These are phyloP conservation scores for Hyles vespertilio DNA, from an alignment of 1,140 invertebrate genomes.

Conservation along the genomic window DNA sequence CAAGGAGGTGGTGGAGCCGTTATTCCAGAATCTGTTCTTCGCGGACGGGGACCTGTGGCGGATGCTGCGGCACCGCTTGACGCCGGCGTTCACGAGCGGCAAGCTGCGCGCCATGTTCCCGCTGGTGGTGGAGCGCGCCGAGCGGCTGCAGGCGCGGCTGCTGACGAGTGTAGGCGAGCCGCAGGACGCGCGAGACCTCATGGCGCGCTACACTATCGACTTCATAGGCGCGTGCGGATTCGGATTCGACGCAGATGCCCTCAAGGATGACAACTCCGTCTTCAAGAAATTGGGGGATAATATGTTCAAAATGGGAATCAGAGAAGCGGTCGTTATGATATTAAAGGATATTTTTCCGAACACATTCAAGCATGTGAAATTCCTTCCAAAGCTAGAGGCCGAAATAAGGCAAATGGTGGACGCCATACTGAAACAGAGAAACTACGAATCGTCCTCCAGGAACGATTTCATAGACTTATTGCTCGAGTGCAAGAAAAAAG, in stretches of 20 bases:
- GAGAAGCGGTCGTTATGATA: conserved; percentile 14
- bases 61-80: conserved; percentile 71
- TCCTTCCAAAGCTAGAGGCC: conserved; percentile 18
- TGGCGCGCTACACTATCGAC: conserved; percentile 1
- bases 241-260: background rate
- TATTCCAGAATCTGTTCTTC: conserved; percentile 14
- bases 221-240: conserved; percentile 1
- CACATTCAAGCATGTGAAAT: conserved; percentile 26
- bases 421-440: conserved; percentile 26
- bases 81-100: conserved; percentile 76
- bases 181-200: background rate
- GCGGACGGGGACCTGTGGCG: conserved; percentile 42
- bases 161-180: conserved; percentile 7
- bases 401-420: conserved; percentile 23
- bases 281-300: conserved; percentile 1
- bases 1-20: conserved; percentile 13
- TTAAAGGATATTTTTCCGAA: conserved; percentile 36
- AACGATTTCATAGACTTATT: conserved; percentile 77
- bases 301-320: conserved; percentile 12
- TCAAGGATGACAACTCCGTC: background rate
- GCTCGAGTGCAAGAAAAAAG: conserved; percentile 65
- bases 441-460: conserved; percentile 39
- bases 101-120: conserved; percentile 77
- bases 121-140: conserved; percentile 61
- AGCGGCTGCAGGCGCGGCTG: conserved; percentile 40